Evolutionary conservation across 1,140 invertebrate species (phyloP), one percentile per base, ranked within the genome.

Genomic region (Contarinia nasturtii): DNA sequence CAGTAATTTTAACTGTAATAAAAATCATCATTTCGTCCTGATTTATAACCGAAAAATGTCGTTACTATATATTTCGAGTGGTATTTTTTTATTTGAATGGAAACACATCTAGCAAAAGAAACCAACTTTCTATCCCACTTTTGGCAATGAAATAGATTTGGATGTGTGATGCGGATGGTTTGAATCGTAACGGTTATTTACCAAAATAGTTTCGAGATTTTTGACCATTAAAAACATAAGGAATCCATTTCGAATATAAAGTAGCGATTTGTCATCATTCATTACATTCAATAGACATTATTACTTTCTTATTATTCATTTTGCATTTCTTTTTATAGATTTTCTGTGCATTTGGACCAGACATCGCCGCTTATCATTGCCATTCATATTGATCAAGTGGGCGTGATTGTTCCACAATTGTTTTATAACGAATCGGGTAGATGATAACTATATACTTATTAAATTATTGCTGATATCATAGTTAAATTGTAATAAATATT

Each of bases 311-410:
- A 36, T 33, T 12, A 36, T 2, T 45, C 18, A 22, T 48, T 49
- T 51, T 7, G n/a, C 37, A 47, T 21, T n/a, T 45, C 18, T 45
- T 48, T 49, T 43, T 21, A 14, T 54, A 63, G 60, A 50, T 63
- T 62, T 53, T 51, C 58, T 44, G 53, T 63, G 21, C 51, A 58
- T 21, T 48, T 63, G 33, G 62, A 62, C 51, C 47, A 49, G 49
- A 58, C 60, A 27, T 54, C 57, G 49, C 60, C 60, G 46, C 55
- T 63, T 48, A 58, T 52, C 48, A 59, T 63, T 52, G 54, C 51
- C 47, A 60, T 63, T 45, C 59, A 60, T 20, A 7, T 22, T 7
- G 14, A 14, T 22, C 17, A 44, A 45, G 51, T 53, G 53, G 53
- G 54, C 45, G 57, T 63, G 50, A 56, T 50, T 48, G 58, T 27